Evolutionary conservation across 1,140 invertebrate species (phyloP), one percentile per base, ranked within the genome.

Genomic region (Drosophila mayri): DNA sequence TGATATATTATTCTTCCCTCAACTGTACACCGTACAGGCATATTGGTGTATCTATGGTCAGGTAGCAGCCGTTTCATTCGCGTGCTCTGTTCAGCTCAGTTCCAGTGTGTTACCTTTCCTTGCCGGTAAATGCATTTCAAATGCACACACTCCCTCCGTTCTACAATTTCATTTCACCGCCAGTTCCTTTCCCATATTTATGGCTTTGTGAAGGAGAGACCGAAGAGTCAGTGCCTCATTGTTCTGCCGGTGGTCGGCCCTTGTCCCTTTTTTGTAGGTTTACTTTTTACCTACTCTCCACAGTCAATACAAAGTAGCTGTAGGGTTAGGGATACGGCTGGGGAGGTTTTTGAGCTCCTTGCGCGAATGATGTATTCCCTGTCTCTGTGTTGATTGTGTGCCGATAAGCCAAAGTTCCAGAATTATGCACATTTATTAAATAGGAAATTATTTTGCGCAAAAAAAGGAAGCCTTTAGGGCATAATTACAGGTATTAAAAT

Each of bases 61-160:
- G 74, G 74, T 76, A 76, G 71, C 71, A 25, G 25, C 37, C 46
- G 67, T 61, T 72, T 52, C 32, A 46, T 75, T 76, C 75, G 72
- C 74, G 61, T 76, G 46, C 20, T 58, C 16, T 43, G 71, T 46
- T 62, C 57, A 22, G 38, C 41, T 70, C 38, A 22, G 66, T 70
- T 70, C 66, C 66, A 70, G 62, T 71, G 66, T 50, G 65, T 47
- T 72, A 10, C n/a, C 64, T 55, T 67, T 50, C 44, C 64, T 35
- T 62, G 50, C 72, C 74, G 47, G 74, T 49, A 67, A 77, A 58
- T 77, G 74, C 75, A 76, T 76, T 77, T 76, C 65, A 78, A 78
- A 78, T 71, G 65, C 35, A 52, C 37, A 47, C 65, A 68, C 60
- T 78, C 50, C 75, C 76, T 76, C 65, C 37, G 38, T 71, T 52